A percentile compares a stretch with the other conserved stretches of the same genome.
These are phyloP conservation scores for Drosophila jambulina DNA, from an alignment of 1,140 invertebrate species.

Conservation along the genomic window DNA sequence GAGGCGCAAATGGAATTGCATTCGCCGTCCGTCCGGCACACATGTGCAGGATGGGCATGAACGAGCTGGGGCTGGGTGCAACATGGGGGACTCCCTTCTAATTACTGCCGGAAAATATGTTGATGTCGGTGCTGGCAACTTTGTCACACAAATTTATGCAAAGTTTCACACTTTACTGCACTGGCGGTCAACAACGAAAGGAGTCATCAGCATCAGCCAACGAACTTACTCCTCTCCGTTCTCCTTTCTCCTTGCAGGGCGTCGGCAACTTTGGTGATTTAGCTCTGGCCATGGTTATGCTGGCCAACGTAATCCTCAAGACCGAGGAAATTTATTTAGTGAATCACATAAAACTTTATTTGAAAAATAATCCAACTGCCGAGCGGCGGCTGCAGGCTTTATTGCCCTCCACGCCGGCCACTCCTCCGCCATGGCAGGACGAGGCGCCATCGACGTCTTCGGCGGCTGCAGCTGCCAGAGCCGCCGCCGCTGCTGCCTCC, in stretches of 20 bases:
- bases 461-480: conserved; percentile 72
- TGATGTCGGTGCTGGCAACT: conserved; percentile 71
- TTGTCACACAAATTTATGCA: conserved; percentile 77
- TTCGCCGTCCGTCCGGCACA: conserved; percentile 22
- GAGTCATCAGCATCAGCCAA: conserved; percentile 50
- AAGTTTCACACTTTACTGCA: conserved; percentile 78
- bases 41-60: conserved; percentile 16
- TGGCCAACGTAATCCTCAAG: conserved; percentile 83
- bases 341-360: conserved; percentile 85
- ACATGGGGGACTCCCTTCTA: conserved; percentile 47
- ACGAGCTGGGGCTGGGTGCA: neutral
- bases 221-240: conserved; percentile 27
- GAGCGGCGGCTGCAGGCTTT: conserved; percentile 45
- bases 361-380: conserved; percentile 82
- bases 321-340: conserved; percentile 85
- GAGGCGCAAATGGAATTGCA: conserved; percentile 62
- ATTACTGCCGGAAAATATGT: conserved; percentile 79
- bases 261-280: conserved; percentile 84
- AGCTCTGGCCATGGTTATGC: conserved; percentile 80
- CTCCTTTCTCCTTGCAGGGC: conserved; percentile 55
- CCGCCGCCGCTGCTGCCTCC: conserved; percentile 29
- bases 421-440: conserved; percentile 51
- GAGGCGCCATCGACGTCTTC: conserved; percentile 79
- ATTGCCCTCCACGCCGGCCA: conserved; percentile 15
- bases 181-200: conserved; percentile 56